These are phyloP conservation scores for Phoxinus dragarum DNA, from an alignment of 2,797 vertebrate species.

Conservation along the genomic window DNA sequence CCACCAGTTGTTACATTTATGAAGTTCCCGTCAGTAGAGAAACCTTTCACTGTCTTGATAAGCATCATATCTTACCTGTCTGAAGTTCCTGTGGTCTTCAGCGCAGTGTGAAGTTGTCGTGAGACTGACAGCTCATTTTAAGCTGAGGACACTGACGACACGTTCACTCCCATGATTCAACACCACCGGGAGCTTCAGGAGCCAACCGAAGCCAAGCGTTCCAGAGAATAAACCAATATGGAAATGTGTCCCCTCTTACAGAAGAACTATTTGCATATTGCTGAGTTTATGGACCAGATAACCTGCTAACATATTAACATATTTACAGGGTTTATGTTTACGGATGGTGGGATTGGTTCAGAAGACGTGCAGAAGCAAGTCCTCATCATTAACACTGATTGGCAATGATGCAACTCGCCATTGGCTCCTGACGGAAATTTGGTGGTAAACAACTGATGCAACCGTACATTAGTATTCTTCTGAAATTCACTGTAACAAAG, in stretches of 20 bases:
- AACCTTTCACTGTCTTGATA: too few relatives aligned
- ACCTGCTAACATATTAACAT: not conserved
- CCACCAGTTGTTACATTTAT: not conserved
- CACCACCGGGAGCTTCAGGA: conserved; percentile 67
- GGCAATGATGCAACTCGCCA: conserved; percentile 80
- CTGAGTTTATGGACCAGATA: not conserved
- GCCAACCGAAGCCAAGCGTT: conserved; percentile 70
- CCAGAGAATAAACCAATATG: conserved; percentile 43
- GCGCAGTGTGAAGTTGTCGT: conserved; percentile 8
- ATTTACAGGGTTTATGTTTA: not conserved
- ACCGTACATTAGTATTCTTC: conserved; percentile 74
- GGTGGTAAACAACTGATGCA: conserved; percentile 87
- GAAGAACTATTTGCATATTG: conserved; percentile 19
- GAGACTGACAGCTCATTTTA: conserved; percentile 43
- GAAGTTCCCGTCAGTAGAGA: not conserved
- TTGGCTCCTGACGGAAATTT: conserved; percentile 78
- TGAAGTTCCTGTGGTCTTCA: not conserved
- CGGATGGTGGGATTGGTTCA: conserved; percentile 2
- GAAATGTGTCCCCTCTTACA: conserved; percentile 56
- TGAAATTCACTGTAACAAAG: conserved; percentile 79
- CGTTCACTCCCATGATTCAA: conserved; percentile 68
- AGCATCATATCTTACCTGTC: conserved; percentile 19
- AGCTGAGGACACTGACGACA: conserved; percentile 58
- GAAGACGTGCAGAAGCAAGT: conserved; percentile 61
- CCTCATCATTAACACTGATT: conserved; percentile 71